phyloP scores from a whole-genome alignment of 2,797 vertebrate species.

The Peromyscus aztecus region DNA sequence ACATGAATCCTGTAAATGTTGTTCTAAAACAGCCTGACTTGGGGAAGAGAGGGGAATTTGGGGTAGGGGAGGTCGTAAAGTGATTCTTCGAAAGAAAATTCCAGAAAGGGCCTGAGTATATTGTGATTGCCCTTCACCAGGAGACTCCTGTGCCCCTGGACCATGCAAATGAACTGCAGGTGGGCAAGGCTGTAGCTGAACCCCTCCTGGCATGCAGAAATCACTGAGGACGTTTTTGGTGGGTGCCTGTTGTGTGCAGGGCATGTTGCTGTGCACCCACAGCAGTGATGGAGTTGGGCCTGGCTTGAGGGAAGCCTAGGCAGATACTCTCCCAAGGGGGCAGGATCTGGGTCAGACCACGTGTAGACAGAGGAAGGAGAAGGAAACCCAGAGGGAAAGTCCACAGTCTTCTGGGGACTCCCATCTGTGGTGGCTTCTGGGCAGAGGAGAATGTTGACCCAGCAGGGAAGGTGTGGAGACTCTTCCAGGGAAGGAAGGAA shows the following conservation, averaged over 20 bases:
- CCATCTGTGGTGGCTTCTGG: background rate
- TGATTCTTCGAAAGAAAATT: background rate
- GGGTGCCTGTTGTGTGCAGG: background rate
- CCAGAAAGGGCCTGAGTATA: background rate
- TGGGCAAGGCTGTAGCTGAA: background rate
- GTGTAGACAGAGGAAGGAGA: background rate
- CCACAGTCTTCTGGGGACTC: background rate
- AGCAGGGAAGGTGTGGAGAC: background rate
- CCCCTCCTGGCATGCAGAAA: background rate
- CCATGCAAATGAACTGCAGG: background rate
- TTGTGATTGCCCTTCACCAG: background rate
- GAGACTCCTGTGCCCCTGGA: background rate
- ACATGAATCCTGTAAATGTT: background rate
- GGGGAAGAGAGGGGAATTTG: background rate
- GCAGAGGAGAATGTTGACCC: background rate
- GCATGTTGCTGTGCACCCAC: background rate
- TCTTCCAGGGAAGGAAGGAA: background rate
- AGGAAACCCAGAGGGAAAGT: background rate
- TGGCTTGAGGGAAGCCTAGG: background rate
- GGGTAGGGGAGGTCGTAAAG: accelerated
- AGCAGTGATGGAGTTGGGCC: background rate
- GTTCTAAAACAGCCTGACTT: background rate
- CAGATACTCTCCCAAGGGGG: background rate
- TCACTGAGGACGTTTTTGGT: background rate
- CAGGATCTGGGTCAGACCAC: background rate